Base-by-base conservation (phyloP, 1,140 invertebrate genomes). In the Pararge aegeria region DNA sequence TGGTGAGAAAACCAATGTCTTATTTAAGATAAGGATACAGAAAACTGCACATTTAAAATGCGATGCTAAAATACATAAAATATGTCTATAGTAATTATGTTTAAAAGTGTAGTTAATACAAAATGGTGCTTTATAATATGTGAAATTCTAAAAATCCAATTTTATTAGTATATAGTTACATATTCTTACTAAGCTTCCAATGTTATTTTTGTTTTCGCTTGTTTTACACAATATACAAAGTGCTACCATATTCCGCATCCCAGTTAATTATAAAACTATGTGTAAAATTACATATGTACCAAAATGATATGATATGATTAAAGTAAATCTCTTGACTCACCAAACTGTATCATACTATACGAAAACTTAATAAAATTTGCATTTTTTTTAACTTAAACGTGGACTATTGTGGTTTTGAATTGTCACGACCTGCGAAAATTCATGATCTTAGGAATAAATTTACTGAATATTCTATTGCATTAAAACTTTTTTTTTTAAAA, bases 371-470 rank as follows among this genome's bases (percentile, higher is more conserved):
- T 15, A 24, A 52, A 50, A 58, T 37, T 51, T 44, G 56, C 38
- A 58, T 18, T 59, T 65, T 16, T n/a, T 69, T 75, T 79, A 78
- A 76, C 69, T 77, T 80, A 78, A 78, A 74, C 72, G 75, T 15
- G 38, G 38, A 15, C 16, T 42, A 42, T 1, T 42, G 38, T 42
- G 38, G 9, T 7, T 34, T 42, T 16, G 38, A 5, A 61, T 83
- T 78, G 55, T 68, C 70, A 65, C 51, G 83, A 84, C 83, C 83
- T 84, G 83, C 51, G 80, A 59, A 87, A 70, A 78, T 51, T 60
- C 64, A 46, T 10, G 5, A 24, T 16, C 18, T 46, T 52, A 21
- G 21, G 19, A 34, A 2, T 7, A 7, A 24, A 7, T 24, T 24
- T 24, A 4, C 24, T 4, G 24, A 24, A 24, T 4, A 24, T 24